These are phyloP conservation scores for Morone saxatilis DNA, from an alignment of 2,113 vertebrate species.

Conservation along the genomic window DNA sequence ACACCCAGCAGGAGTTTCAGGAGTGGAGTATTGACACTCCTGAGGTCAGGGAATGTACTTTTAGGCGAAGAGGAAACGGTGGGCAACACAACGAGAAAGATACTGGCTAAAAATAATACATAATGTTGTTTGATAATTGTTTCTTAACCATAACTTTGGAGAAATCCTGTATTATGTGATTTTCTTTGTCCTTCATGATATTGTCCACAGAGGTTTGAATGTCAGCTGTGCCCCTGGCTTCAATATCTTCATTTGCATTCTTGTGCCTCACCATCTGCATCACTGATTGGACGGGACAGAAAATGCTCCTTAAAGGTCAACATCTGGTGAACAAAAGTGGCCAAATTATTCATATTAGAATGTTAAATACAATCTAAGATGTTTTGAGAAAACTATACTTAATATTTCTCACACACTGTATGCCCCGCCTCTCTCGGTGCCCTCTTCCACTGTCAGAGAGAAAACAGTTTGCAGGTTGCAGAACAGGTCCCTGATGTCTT, in stretches of 20 bases:
- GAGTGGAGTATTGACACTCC: not conserved
- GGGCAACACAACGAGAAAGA: not conserved
- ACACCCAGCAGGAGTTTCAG: not conserved
- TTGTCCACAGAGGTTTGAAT: constrained; percentile 66
- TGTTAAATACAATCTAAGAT: not conserved
- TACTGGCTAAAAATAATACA: not conserved
- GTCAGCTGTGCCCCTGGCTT: constrained; percentile 63
- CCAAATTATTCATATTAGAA: constrained; percentile 14
- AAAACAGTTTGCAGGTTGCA: constrained; percentile 49
- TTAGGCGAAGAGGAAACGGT: not conserved
- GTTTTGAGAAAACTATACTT: not conserved
- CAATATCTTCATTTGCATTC: constrained; percentile 70
- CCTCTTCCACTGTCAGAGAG: constrained; percentile 18
- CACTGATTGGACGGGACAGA: constrained; percentile 45
- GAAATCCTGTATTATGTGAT: constrained; percentile 43
- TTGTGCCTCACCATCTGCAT: constrained; percentile 33
- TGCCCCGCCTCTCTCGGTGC: not conserved
- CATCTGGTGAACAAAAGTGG: constrained; percentile 54
- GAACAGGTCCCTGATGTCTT: constrained; percentile 65
- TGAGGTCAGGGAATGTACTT: not conserved
- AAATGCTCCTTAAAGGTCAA: constrained; percentile 73
- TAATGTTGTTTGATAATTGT: not conserved
- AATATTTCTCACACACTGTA: not conserved
- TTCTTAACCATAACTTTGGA: constrained; percentile 5
- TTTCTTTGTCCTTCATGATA: constrained; percentile 43